phyloP scores from a whole-genome alignment of 2,888 invertebrate species.

The Drosophila dives region DNA sequence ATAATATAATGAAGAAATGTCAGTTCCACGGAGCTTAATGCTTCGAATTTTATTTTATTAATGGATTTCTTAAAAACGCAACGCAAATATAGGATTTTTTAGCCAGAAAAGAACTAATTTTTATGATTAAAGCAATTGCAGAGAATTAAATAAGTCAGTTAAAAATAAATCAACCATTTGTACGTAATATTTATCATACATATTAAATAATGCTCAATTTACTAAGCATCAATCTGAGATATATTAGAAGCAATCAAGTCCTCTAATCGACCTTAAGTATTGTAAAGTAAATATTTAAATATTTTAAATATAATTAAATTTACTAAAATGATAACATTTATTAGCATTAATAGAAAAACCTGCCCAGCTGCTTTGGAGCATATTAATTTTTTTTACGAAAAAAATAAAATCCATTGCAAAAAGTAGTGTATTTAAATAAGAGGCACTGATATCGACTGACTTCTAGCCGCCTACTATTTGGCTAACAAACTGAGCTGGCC shows the following conservation, averaged over 20 bases:
- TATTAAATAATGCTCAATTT: background rate
- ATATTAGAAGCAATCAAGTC: background rate
- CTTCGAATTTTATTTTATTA: background rate
- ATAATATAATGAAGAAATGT: background rate
- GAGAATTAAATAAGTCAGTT: background rate
- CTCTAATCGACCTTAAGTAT: background rate
- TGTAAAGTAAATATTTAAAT: background rate
- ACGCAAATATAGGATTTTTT: background rate
- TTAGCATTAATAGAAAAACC: background rate
- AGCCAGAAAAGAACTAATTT: background rate
- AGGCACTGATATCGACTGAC: background rate
- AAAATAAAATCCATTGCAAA: background rate
- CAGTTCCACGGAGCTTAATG: background rate
- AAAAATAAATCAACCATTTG: background rate
- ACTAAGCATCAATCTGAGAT: background rate
- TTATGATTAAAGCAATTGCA: background rate
- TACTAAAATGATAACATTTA: background rate
- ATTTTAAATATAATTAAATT: background rate
- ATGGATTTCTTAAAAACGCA: background rate
- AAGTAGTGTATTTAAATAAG: slow-evolving; percentile 4
- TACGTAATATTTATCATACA: background rate
- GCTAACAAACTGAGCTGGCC: background rate
- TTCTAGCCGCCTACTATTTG: background rate
- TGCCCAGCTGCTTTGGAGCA: background rate
- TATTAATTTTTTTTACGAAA: too few relatives aligned